Evolutionary conservation across 2,797 vertebrate species (phyloP), one percentile per base, ranked within the genome.

Genomic region (Rhinoraja longicauda): DNA sequence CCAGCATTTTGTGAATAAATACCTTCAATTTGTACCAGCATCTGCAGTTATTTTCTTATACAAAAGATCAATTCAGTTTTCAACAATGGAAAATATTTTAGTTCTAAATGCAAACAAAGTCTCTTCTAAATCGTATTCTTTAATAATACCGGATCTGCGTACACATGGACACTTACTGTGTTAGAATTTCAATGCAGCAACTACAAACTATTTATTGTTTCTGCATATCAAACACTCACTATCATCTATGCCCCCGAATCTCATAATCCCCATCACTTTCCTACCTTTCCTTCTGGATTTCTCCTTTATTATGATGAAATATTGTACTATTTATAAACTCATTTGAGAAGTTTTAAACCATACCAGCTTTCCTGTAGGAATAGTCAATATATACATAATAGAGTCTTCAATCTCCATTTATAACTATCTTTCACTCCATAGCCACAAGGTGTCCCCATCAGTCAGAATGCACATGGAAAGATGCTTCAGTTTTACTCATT

Each of bases 401-500:
- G 24, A 29, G 26, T 12, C 5, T 17, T 73, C 36, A 53, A 9
- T n/a, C 15, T 72, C 13, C 90, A 75, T 15, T 26, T 91, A 45
- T 39, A 72, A 32, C 21, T 73, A 26, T n/a, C 72, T 75, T 92
- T 1, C 90, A 53, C 24, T 73, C 15, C 15, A 4, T 57, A 9
- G 13, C 90, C 90, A 92, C 90, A 73, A 92, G 90, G 53, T 92
- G 90, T 26, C 90, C 39, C 70, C 70, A 75, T 92, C 36, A 10
- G 26, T 75, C 39, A 92, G 70, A 91, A 53, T 72, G 67, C 39
- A 73, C 29, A 64, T 64, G 26, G 32, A 29, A 8, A 15, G 90
- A 39, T 29, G 15, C 70, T 70, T 90, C 29, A 73, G 90, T 36
- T 73, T 26, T 15, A 8, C 90, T 7, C 2, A 26, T 21, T 21